Base-by-base conservation (phyloP, 2,888 invertebrate species). In the Hemistola chrysoprasaria region DNA sequence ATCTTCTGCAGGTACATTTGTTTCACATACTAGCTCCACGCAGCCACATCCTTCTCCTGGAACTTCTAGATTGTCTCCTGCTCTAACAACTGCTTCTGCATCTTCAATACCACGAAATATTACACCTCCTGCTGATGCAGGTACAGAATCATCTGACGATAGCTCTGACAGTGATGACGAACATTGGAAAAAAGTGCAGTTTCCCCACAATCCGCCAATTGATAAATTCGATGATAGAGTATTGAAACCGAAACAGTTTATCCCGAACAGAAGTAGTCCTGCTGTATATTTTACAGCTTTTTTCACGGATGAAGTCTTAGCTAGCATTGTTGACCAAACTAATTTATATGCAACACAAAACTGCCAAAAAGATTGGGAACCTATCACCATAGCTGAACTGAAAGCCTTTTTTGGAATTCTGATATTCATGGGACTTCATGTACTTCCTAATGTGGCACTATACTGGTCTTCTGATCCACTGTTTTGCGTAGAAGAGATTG, bases 401-500 rank as follows among this genome's bases (percentile, higher is more conserved):
- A 47, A 40, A 28, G 53, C 55, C 32, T 57, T 48, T 45, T 40
- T 56, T n/a, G 56, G 52, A 11, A 53, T 56, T 30, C 8, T 53
- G 8, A 54, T 57, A 31, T 11, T 52, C 21, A 57, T 57, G 52
- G 50, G 52, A 22, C 32, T 37, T 42, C 40, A 56, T 44, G 31
- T 39, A 30, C 34, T 59, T 28, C 53, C 53, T 20, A 22, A 39
- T 31, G 46, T 53, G 9, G 47, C 56, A 28, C 44, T 50, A 28
- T 57, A 60, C 46, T 60, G 54, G 55, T 53, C 55, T 36, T 43
- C 45, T 11, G 52, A 56, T 45, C 47, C 53, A 33, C 31, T 31
- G 32, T 57, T 49, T 42, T 33, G 40, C 27, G 53, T 50, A 3
- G 8, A 25, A 11, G 39, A 35, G n/a, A 56, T 59, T 39, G 53